These are phyloP conservation scores for Potamilus streckersoni DNA, from an alignment of 1,140 invertebrate genomes.

Conservation along the genomic window DNA sequence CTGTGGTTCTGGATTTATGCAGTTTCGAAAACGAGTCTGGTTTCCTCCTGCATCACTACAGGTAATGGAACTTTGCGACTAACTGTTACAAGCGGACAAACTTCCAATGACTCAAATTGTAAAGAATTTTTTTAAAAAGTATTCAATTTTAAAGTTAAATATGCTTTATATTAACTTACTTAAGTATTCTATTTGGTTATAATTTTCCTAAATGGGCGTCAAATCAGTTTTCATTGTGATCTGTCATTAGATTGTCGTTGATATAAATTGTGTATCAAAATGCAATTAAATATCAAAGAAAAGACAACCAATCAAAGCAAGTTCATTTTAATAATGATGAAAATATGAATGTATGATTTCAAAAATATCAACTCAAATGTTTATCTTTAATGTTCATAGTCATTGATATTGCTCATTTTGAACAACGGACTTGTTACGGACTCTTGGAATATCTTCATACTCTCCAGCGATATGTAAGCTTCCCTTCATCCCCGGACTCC, in stretches of 20 bases:
- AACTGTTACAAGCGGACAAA: conserved; percentile 68
- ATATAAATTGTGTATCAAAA: conserved; percentile 9
- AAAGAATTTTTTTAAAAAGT: neutral
- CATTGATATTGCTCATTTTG: neutral
- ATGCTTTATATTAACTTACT: neutral
- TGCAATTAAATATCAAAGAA: neutral
- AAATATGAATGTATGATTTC: too few species aligned
- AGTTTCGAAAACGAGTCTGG: conserved; percentile 62
- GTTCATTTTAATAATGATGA: too few species aligned
- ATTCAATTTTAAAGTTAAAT: neutral
- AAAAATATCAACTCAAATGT: neutral
- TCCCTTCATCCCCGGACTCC: conserved; percentile 2
- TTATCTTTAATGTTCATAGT: neutral
- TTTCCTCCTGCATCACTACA: conserved; percentile 75
- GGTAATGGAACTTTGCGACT: conserved; percentile 65
- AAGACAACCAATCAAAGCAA: too few species aligned
- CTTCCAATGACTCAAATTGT: conserved; percentile 60
- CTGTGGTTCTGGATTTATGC: conserved; percentile 66
- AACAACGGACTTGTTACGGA: conserved; percentile 4
- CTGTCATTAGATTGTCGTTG: conserved; percentile 15
- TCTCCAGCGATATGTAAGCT: conserved; percentile 4
- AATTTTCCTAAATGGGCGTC: neutral
- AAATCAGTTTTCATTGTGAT: conserved; percentile 12
- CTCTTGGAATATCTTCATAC: conserved; percentile 18
- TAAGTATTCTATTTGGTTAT: conserved; percentile 75